A percentile compares a stretch with the other conserved stretches of the same genome.
Conservation (phyloP, 1,140 invertebrate species). For the Drosophila sucinea region DNA sequence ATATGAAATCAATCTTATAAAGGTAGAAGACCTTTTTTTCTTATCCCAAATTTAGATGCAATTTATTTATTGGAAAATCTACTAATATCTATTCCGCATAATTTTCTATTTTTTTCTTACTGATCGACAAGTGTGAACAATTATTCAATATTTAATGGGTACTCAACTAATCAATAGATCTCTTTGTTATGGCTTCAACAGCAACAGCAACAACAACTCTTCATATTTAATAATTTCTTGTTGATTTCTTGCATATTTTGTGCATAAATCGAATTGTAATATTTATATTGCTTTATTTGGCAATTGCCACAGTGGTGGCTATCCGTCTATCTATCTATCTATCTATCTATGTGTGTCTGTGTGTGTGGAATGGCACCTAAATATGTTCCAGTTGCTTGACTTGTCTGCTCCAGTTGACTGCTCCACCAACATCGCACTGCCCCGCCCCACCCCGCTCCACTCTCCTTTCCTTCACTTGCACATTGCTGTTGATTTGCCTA, state of each 20-base stretch:
- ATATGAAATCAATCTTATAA: too few species aligned
- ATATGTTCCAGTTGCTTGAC: conserved; percentile 61
- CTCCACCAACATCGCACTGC: conserved; percentile 1
- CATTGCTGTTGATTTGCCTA: conserved; percentile 70
- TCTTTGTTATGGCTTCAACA: conserved; percentile 5
- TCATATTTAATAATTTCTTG: conserved; percentile 34
- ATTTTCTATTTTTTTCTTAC: too few species aligned
- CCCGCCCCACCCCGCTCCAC: not conserved
- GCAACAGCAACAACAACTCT: not conserved
- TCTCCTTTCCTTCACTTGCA: conserved; percentile 4
- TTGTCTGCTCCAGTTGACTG: conserved; percentile 20
- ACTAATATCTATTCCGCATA: too few species aligned
- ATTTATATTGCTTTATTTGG: conserved; percentile 52
- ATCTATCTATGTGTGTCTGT: conserved; percentile 24
- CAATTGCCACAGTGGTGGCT: conserved; percentile 26
- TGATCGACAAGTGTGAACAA: too few species aligned
- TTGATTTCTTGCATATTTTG: conserved; percentile 22
- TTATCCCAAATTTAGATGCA: too few species aligned
- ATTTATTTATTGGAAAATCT: too few species aligned
- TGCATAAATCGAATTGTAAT: conserved; percentile 42
- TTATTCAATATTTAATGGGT: not conserved
- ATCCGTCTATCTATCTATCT: conserved; percentile 15
- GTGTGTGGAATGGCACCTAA: conserved; percentile 38
- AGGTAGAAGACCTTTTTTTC: too few species aligned
- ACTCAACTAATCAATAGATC: not conserved